These are phyloP conservation scores for Rhabdophis nuchalis DNA, from an alignment of 2,797 vertebrate species.

Conservation along the genomic window DNA sequence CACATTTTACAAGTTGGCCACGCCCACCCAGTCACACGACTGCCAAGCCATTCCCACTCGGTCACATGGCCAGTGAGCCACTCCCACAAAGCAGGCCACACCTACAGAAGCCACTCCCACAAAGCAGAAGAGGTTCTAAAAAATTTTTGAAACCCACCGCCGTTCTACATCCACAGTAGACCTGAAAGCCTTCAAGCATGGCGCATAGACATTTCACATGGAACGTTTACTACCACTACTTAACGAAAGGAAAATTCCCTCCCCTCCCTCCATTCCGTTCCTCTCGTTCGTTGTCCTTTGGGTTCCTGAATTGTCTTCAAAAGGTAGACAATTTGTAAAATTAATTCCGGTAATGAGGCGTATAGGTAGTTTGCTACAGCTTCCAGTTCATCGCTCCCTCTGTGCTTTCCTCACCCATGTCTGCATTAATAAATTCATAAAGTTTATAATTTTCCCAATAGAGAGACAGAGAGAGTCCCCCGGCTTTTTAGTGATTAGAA, in stretches of 20 bases:
- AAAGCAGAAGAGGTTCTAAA: too few species aligned
- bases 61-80: too few species aligned
- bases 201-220: not conserved
- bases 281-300: not conserved
- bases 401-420: not conserved
- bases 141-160: too few species aligned
- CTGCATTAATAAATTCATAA: not conserved
- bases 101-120: too few species aligned
- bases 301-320: not conserved
- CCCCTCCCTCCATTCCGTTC: not conserved
- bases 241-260: not conserved
- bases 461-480: not conserved
- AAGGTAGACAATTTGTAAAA: not conserved
- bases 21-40: too few species aligned
- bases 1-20: too few species aligned
- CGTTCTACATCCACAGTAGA: not conserved
- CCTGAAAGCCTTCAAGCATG: not conserved
- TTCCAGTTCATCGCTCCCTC: not conserved
- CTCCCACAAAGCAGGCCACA: too few species aligned
- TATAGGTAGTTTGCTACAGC: not conserved
- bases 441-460: not conserved
- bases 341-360: not conserved
- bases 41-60: too few species aligned
- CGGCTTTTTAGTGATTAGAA: not conserved
- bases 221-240: not conserved